These are phyloP conservation scores for Amphilophus citrinellus DNA, from an alignment of 2,113 vertebrate genomes.

Conservation along the genomic window DNA sequence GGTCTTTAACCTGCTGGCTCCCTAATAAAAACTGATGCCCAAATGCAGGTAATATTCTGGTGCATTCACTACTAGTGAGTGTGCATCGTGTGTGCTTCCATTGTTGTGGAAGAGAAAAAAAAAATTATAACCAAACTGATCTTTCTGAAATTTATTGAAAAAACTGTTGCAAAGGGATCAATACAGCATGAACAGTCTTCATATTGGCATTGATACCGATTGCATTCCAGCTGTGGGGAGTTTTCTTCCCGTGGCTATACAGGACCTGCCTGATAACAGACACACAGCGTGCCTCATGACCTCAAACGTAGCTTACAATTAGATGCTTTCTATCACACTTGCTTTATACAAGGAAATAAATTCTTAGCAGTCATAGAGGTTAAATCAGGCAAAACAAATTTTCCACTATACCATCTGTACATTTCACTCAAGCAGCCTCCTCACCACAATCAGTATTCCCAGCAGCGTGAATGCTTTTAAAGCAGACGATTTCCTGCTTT, in stretches of 20 bases:
- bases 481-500: background rate
- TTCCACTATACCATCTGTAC: background rate
- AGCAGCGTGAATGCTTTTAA: background rate
- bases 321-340: background rate
- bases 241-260: background rate
- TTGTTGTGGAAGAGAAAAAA: background rate
- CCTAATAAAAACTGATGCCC: too few relatives aligned
- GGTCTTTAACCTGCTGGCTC: too few relatives aligned
- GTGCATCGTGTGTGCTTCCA: background rate
- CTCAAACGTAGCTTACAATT: background rate
- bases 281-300: background rate
- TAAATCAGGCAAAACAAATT: background rate
- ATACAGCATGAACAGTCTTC: background rate
- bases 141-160: background rate
- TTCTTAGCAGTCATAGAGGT: background rate
- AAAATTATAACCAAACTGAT: background rate
- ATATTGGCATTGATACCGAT: background rate
- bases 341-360: background rate
- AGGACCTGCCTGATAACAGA: background rate
- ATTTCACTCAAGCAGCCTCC: background rate
- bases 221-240: background rate
- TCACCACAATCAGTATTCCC: background rate
- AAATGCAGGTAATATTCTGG: too few relatives aligned
- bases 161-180: background rate
- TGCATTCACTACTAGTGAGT: background rate